Evolutionary conservation across 1,140 invertebrate species (phyloP).

Genomic region (Macrostomum lignano): DNA sequence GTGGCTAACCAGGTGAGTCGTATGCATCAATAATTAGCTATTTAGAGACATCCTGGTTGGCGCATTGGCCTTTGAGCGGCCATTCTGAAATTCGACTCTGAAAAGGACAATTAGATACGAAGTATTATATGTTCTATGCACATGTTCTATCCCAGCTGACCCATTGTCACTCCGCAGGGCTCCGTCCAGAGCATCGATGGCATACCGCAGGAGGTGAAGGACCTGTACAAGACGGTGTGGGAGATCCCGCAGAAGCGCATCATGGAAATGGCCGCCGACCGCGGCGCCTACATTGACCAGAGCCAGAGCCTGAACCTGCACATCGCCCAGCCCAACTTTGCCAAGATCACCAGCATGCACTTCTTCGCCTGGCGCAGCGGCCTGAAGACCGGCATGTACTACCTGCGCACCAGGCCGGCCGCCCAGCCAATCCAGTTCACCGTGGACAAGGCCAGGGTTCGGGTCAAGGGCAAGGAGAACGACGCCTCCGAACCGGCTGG

Average conservation of each 20-base stretch:
- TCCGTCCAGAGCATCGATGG: constrained; percentile 41
- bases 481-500: no score
- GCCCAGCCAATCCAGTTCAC: constrained; percentile 88
- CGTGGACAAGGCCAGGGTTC: constrained; percentile 62
- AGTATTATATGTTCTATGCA: no score
- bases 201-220: constrained; percentile 62
- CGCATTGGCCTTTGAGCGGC: no score
- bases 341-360: constrained; percentile 81
- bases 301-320: constrained; percentile 88
- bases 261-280: constrained; percentile 84
- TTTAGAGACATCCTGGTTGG: no score
- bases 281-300: constrained; percentile 91
- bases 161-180: no score
- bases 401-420: constrained; percentile 76
- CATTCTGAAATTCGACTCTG: no score
- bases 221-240: constrained; percentile 90
- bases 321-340: constrained; percentile 67
- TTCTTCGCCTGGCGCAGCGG: constrained; percentile 76
- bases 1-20: constrained; percentile 41
- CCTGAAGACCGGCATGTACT: constrained; percentile 96
- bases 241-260: constrained; percentile 78
- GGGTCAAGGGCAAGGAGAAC: no score
- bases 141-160: no score
- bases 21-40: no score
- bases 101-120: no score